Evolutionary conservation across 2,888 invertebrate genomes (phyloP).

Genomic region (Brenthis hecate): DNA sequence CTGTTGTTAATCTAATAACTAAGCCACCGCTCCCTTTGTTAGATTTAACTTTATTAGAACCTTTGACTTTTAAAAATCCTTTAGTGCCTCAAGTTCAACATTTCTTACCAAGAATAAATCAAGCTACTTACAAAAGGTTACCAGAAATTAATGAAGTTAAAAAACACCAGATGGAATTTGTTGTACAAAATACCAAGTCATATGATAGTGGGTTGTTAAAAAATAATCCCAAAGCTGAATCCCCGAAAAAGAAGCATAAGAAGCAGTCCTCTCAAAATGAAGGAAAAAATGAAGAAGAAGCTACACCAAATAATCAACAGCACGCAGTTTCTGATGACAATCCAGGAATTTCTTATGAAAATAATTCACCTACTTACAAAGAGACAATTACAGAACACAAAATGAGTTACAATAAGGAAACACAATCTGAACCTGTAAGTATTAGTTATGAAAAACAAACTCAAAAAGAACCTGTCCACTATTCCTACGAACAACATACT

Average conservation of each 20-base stretch:
- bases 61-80: constrained; percentile 72
- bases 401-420: constrained; percentile 68
- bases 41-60: constrained; percentile 70
- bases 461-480: constrained; percentile 59
- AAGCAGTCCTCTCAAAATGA: constrained; percentile 45
- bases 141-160: constrained; percentile 54
- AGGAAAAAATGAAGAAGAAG: constrained; percentile 51
- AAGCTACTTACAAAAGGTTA: constrained; percentile 63
- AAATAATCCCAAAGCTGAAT: constrained; percentile 48
- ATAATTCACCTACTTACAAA: constrained; percentile 67
- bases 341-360: constrained; percentile 68
- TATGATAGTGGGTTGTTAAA: constrained; percentile 56
- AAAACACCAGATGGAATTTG: constrained; percentile 59
- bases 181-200: constrained; percentile 58
- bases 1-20: constrained; percentile 61
- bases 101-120: constrained; percentile 67
- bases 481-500: constrained; percentile 61
- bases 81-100: constrained; percentile 77
- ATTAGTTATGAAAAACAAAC: constrained; percentile 61
- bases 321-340: constrained; percentile 50
- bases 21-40: constrained; percentile 65
- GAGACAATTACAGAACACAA: constrained; percentile 69
- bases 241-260: constrained; percentile 53
- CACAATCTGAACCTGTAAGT: constrained; percentile 61
- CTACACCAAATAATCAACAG: constrained; percentile 51